Base-by-base conservation (phyloP, 1,140 invertebrate species). In the Drosophila sechellia region DNA sequence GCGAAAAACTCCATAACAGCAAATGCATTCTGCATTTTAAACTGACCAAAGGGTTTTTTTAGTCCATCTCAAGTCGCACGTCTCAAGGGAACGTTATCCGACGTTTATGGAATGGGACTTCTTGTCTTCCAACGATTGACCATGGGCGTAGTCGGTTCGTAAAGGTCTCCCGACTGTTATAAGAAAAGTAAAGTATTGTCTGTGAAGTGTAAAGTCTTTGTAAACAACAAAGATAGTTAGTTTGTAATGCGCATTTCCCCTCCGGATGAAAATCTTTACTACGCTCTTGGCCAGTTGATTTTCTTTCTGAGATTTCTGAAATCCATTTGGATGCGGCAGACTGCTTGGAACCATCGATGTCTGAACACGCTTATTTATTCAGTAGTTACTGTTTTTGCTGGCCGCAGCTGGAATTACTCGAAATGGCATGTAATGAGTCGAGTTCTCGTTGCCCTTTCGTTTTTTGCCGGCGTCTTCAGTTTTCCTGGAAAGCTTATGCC, bases 21-120 rank as follows among this genome's bases (percentile, higher is more conserved):
- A 50, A 56, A 66, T 46, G 37, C 53, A 53, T 75, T 76, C 60
- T 76, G 72, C 72, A 76, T 76, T 76, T 76, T 76, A 76, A 75
- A 74, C 40, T 66, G 27, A 17, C n/a, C 52, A 65, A 76, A 76
- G 73, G 72, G 72, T 70, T 45, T 45, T 45, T 37, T 55, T 35
- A 25, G 48, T 37, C 43, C 57, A 17, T 22, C 15, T 20, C 31
- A 34, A 50, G 35, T 72, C 27, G 59, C 72, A 53, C 60, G 34
- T 57, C 53, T 53, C 72, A 65, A 76, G 60, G 72, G 72, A 76
- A 76, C 72, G 72, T 76, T 75, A 76, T 60, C 46, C 22, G 53
- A 54, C 72, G 58, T 76, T 66, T 76, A 76, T 66, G 72, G 72
- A 50, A 48, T 52, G 39, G 27, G 17, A 53, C 60, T 75, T 31